These are phyloP conservation scores for Scopus umbretta DNA, from an alignment of 2,113 vertebrate genomes.

Conservation along the genomic window DNA sequence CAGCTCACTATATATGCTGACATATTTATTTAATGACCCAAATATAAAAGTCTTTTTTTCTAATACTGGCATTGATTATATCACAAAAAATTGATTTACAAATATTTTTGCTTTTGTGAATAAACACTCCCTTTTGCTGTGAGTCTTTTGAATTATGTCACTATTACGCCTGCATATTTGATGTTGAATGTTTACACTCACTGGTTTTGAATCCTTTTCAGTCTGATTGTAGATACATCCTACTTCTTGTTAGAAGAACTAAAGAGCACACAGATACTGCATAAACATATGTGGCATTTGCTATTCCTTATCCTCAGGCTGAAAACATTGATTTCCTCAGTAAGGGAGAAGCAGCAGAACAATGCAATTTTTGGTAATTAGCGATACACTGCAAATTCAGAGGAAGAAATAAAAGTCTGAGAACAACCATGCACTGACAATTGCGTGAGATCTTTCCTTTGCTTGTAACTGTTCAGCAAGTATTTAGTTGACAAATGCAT, in stretches of 20 bases:
- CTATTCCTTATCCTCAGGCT: conserved; percentile 8
- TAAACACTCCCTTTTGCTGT: neutral
- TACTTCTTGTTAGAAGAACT: neutral
- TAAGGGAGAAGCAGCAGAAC: neutral
- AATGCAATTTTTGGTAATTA: neutral
- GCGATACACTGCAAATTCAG: neutral
- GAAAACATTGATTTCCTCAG: conserved; percentile 7
- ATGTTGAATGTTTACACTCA: neutral
- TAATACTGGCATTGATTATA: neutral
- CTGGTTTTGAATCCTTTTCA: neutral
- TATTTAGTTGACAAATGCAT: neutral
- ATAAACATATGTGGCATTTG: neutral
- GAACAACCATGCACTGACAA: neutral
- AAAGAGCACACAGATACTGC: neutral
- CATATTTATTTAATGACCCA: neutral
- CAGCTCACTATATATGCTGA: neutral
- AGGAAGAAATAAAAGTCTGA: neutral
- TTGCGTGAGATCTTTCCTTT: neutral
- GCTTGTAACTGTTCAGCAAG: neutral
- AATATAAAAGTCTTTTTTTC: neutral
- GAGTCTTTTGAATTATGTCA: neutral
- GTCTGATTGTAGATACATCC: neutral
- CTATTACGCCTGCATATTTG: neutral
- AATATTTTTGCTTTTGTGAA: neutral
- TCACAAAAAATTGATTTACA: conserved; percentile 7